phyloP scores from a whole-genome alignment of 2,797 vertebrate genomes.

The Eremophila alpestris region DNA sequence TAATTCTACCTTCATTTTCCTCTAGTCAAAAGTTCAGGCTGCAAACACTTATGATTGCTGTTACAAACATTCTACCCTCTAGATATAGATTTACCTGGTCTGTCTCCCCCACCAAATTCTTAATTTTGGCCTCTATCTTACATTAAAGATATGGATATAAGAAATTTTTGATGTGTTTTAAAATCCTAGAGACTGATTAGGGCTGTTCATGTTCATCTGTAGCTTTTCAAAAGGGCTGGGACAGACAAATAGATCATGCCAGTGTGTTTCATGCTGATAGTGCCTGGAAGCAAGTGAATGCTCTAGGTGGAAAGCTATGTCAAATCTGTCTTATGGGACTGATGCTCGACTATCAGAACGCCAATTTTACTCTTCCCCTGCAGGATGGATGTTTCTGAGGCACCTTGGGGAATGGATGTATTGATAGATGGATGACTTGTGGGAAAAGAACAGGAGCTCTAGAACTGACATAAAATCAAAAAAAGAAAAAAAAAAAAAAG shows the following conservation, averaged over 20 bases:
- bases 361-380: neutral
- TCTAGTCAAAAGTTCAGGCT: neutral
- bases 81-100: neutral
- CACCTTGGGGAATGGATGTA: neutral
- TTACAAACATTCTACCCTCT: neutral
- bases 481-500: no score
- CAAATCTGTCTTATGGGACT: neutral
- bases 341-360: neutral
- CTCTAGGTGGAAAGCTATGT: neutral
- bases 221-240: neutral
- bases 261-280: neutral
- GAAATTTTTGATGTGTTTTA: neutral
- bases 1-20: neutral
- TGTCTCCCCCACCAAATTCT: neutral
- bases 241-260: neutral
- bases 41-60: neutral
- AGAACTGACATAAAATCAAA: neutral
- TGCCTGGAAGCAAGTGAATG: neutral
- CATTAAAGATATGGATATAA: neutral
- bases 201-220: neutral
- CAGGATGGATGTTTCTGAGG: neutral
- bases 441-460: neutral
- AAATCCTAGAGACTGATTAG: neutral
- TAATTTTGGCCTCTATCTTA: neutral
- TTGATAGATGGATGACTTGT: neutral